Percentiles rank a stretch among this genome's conserved stretches.
These are phyloP conservation scores for Struthidea cinerea DNA, from an alignment of 2,113 vertebrate genomes.

Conservation along the genomic window DNA sequence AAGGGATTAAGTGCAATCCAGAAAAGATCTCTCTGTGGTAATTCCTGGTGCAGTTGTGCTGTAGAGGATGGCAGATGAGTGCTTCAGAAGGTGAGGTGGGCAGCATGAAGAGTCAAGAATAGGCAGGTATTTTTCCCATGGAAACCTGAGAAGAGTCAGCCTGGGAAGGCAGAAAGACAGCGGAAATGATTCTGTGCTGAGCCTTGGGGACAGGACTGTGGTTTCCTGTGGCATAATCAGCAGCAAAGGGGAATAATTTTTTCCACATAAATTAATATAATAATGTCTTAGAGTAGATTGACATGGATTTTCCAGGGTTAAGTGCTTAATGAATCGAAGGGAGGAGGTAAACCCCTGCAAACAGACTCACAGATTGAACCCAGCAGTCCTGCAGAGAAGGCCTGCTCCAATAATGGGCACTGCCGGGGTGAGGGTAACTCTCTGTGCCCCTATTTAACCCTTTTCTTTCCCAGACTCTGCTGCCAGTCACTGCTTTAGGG, in stretches of 20 bases:
- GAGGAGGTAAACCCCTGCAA: not conserved
- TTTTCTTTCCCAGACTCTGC: not conserved
- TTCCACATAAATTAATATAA: not conserved
- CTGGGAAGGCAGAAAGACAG: not conserved
- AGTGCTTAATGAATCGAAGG: not conserved
- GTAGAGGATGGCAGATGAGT: not conserved
- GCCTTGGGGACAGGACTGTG: not conserved
- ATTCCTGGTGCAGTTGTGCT: not conserved
- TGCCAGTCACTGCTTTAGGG: not conserved
- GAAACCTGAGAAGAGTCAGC: not conserved
- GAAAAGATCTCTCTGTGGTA: not conserved
- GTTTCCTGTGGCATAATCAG: not conserved
- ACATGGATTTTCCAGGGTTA: not conserved
- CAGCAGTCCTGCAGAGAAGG: not conserved
- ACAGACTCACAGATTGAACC: not conserved
- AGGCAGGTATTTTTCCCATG: not conserved
- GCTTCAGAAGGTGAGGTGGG: not conserved
- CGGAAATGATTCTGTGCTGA: rapidly evolving
- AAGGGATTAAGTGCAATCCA: not conserved
- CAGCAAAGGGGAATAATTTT: not conserved
- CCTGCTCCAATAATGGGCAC: not conserved
- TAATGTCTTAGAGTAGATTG: not conserved
- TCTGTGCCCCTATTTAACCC: not conserved
- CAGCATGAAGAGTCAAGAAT: not conserved
- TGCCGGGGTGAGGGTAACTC: not conserved